Base-by-base conservation (phyloP, 2,797 vertebrate genomes). In the Arrhamphus sclerolepis region DNA sequence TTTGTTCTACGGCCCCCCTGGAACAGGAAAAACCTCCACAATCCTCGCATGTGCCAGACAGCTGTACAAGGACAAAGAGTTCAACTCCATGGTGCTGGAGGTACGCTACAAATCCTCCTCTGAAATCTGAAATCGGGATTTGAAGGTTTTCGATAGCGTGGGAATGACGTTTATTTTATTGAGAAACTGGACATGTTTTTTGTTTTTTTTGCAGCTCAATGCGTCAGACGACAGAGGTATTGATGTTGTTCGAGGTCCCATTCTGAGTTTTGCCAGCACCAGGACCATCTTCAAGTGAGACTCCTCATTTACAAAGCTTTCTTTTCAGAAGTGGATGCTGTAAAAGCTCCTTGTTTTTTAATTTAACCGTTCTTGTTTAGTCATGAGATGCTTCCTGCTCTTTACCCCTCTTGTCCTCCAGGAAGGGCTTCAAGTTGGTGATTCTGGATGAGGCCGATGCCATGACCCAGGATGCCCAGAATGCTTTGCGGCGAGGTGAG, bases 391-490 rank as follows among this genome's bases (percentile, higher is more conserved):
- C 21, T 55, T 24, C 22, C 31, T 52, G 11, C 55, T 11, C 57
- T 34, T 7, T 7, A 1, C 49, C 43, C 22, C 39, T 50, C 50
- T 62, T 21, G n/a, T 80, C 67, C 62, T 81, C 19, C 77, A 99
- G 96, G 87, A 99, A 95, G 83, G 98, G 98, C 67, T 98, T 97
- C 77, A 99, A 99, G 84, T 93, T 99, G 3, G 96, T 99, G 82
- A 98, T 99, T 81, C 91, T 99, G 90, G 97, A 99, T 21, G 97
- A 99, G 87, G 98, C 96, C 0, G 98, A 99, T n/a, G 96, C 97
- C 82, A 99, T 99, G 98, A 99, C 98, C 65, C 96, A 98, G 67
- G 98, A 99, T 2, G 97, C 98, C 83, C 98, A 99, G 92, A 99
- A 99, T 13, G 98, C 97, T 82, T 83, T 99, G 89, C 91, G 98